Percentiles rank a stretch among this genome's conserved stretches.
Evolutionary conservation across 2,888 invertebrate genomes (phyloP).

Genomic region (Tetramorium bicarinatum): DNA sequence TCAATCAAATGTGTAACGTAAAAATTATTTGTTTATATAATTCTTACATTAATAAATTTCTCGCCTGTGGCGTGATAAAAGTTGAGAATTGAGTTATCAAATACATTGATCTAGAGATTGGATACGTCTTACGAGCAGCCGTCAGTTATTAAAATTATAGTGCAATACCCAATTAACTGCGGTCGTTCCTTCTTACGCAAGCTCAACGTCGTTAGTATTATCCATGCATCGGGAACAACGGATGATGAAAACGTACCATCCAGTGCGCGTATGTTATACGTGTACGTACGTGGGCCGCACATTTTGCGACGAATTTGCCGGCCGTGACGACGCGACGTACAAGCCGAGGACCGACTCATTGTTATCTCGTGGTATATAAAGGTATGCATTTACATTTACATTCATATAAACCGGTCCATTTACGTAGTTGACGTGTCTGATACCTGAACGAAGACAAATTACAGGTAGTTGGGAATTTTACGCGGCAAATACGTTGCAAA

Average conservation of each 20-base stretch:
- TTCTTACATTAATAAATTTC: neutral
- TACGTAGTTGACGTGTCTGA: neutral
- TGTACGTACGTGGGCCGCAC: constrained; percentile 41
- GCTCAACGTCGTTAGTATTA: constrained; percentile 64
- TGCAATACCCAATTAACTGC: constrained; percentile 65
- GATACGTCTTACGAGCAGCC: neutral
- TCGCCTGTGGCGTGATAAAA: neutral
- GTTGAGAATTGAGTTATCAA: neutral
- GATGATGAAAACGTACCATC: constrained; percentile 70
- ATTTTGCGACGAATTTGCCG: constrained; percentile 50
- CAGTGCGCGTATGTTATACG: constrained; percentile 58
- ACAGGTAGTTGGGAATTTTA: constrained; percentile 7
- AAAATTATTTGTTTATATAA: neutral
- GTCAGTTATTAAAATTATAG: constrained; percentile 29
- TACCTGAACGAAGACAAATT: constrained; percentile 36
- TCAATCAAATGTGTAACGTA: neutral
- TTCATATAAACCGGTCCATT: constrained; percentile 4
- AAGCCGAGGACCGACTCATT: constrained; percentile 27
- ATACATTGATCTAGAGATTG: neutral
- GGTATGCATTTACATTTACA: neutral
- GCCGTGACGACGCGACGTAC: constrained; percentile 17
- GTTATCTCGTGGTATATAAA: constrained; percentile 36
- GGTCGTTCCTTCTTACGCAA: constrained; percentile 68
- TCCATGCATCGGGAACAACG: constrained; percentile 72
- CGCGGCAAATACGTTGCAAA: neutral